These are phyloP conservation scores for Microcebus jonahi DNA, from an alignment of 2,113 vertebrate species.

Conservation along the genomic window DNA sequence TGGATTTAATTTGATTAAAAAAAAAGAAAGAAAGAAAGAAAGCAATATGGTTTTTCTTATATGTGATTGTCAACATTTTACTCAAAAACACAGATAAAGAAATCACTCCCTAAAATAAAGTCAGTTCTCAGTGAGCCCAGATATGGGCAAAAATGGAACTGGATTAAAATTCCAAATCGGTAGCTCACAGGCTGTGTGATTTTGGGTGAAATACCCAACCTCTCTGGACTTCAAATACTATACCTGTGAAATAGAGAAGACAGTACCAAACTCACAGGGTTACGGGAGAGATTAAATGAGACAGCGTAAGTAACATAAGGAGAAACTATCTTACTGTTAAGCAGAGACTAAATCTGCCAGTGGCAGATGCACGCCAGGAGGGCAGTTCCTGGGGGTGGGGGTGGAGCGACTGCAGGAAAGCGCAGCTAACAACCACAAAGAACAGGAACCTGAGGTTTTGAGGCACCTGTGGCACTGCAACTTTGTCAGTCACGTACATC, in stretches of 20 bases:
- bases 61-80: neutral
- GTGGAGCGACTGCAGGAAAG: too few relatives aligned
- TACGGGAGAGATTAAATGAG: neutral
- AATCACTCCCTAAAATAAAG: neutral
- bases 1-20: neutral
- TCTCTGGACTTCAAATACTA: neutral
- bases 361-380: too few relatives aligned
- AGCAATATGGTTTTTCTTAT: neutral
- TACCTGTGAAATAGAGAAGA: neutral
- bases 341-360: too few relatives aligned
- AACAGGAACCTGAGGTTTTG: too few relatives aligned
- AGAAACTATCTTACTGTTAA: neutral
- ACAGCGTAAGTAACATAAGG: neutral
- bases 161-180: neutral
- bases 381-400: too few relatives aligned
- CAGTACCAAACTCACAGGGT: neutral
- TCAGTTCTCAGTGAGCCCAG: neutral
- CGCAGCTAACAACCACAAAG: too few relatives aligned
- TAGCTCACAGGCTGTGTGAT: neutral
- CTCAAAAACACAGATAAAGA: neutral
- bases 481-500: too few relatives aligned
- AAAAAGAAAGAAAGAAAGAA: neutral
- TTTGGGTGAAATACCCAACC: too few relatives aligned
- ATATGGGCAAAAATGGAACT: neutral
- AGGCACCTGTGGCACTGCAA: too few relatives aligned